A percentile compares a stretch with the other conserved stretches of the same genome.
Evolutionary conservation across 2,888 invertebrate species (phyloP).

Genomic region (Philopedon plagiatum): DNA sequence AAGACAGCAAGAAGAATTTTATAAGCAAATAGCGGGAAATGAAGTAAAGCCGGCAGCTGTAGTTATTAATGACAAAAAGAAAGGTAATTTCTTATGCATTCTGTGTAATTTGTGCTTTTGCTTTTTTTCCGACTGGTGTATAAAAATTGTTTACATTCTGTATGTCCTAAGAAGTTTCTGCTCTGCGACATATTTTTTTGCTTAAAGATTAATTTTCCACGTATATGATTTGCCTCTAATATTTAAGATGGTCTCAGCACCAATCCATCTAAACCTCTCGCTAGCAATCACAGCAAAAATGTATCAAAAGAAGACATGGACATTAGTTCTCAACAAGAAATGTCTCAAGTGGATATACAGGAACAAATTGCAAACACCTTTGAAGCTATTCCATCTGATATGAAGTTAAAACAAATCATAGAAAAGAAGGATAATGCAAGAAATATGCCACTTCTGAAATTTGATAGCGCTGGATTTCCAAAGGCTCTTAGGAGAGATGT

Average conservation of each 20-base stretch:
- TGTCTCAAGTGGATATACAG: slow-evolving; percentile 53
- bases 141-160: no score
- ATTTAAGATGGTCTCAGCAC: no score
- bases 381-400: slow-evolving; percentile 68
- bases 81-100: slow-evolving; percentile 18
- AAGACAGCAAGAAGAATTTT: slow-evolving; percentile 81
- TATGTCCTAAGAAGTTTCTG: no score
- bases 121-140: no score
- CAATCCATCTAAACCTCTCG: no score
- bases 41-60: slow-evolving; percentile 76
- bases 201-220: neutral
- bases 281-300: slow-evolving; percentile 11
- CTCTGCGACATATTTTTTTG: neutral
- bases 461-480: slow-evolving; percentile 70
- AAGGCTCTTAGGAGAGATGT: slow-evolving; percentile 68
- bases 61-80: slow-evolving; percentile 62
- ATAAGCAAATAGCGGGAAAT: slow-evolving; percentile 72
- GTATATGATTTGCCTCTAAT: no score
- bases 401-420: slow-evolving; percentile 72
- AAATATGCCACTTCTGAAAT: slow-evolving; percentile 53
- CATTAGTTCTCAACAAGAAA: slow-evolving; percentile 36
- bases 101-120: no score
- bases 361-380: slow-evolving; percentile 64
- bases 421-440: slow-evolving; percentile 66
- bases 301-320: slow-evolving; percentile 30